Evolutionary conservation across 2,797 vertebrate species (phyloP), one percentile per base, ranked within the genome.

Genomic region (Chromobotia macracanthus): DNA sequence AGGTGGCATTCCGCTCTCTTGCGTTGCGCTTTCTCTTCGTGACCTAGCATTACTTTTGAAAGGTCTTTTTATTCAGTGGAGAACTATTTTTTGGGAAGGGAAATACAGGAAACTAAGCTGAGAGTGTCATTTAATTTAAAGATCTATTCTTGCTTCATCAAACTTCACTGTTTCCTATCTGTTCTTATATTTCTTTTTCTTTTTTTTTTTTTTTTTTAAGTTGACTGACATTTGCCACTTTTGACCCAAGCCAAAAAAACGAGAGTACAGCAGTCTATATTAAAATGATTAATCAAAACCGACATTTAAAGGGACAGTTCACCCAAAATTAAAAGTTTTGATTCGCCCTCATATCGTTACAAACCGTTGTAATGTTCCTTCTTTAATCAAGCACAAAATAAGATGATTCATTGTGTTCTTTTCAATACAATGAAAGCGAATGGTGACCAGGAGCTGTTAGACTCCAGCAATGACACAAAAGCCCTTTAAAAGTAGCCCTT

Each of bases 41-140:
- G 50, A 48, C n/a, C 58, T 18, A 44, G 56, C 58, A 79, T 79
- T 71, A 23, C 46, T 76, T 66, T 44, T 61, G 21, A 56, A 56
- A 67, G 19, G 63, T 56, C 50, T 67, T 63, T 46, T 78, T 70
- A 31, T 31, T 77, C 53, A 77, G 1, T 15, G 0, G n/a, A 53
- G 28, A 23, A 38, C 8, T 35, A 1, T 19, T 61, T 46, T 11
- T 18, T 13, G 18, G 61, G 18, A 13, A 38, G 35, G 35, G 3
- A 61, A 18, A 18, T 16, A 0, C 5, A 48, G 41, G 38, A 31
- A 38, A 60, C 25, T 0, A 21, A 25, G 50, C 7, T 12, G 65
- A 77, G 11, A 16, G 9, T n/a, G 75, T 25, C 66, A 61, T 69
- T 77, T 69, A 18, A 21, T 60, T 46, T 13, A 15, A 10, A 55